phyloP scores from a whole-genome alignment of 2,888 invertebrate species.

The Pachymerium ferrugineum region DNA sequence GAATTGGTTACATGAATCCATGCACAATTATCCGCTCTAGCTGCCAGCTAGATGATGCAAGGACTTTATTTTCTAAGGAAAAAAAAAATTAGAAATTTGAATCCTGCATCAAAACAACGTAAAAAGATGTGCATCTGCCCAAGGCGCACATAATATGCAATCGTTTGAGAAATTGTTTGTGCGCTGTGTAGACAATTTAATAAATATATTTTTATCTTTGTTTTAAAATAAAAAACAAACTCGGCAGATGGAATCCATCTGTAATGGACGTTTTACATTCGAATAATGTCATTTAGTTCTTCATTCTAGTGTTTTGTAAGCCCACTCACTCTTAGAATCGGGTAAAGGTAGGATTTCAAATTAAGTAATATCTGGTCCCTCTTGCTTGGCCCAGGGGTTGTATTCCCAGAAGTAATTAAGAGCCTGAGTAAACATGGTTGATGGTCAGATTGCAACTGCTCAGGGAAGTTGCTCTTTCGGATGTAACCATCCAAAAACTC shows the following conservation, averaged over 20 bases:
- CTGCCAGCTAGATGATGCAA: not conserved
- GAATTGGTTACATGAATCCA: not conserved
- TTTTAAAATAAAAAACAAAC: not conserved
- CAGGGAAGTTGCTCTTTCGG: conserved; percentile 1
- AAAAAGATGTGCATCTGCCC: too few relatives aligned
- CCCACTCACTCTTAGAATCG: too few relatives aligned
- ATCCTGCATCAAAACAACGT: too few relatives aligned
- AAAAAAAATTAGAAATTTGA: too few relatives aligned
- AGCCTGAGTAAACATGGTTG: conserved; percentile 12
- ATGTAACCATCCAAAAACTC: conserved; percentile 1
- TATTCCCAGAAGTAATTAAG: conserved; percentile 21
- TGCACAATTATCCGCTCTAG: not conserved
- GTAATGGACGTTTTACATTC: too few relatives aligned
- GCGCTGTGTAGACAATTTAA: too few relatives aligned
- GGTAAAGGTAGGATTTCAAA: conserved; percentile 16
- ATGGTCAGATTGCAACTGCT: conserved; percentile 23
- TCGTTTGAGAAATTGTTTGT: too few relatives aligned
- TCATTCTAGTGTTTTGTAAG: too few relatives aligned
- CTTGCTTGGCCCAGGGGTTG: not conserved
- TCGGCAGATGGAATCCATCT: too few relatives aligned
- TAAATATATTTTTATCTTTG: not conserved
- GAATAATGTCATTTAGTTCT: too few relatives aligned
- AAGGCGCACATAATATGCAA: too few relatives aligned
- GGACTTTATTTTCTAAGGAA: too few relatives aligned
- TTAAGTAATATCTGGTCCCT: not conserved